Evolutionary conservation across 2,113 vertebrate genomes (phyloP), one percentile per base, ranked within the genome.

Genomic region (Zosterops hypoxanthus): DNA sequence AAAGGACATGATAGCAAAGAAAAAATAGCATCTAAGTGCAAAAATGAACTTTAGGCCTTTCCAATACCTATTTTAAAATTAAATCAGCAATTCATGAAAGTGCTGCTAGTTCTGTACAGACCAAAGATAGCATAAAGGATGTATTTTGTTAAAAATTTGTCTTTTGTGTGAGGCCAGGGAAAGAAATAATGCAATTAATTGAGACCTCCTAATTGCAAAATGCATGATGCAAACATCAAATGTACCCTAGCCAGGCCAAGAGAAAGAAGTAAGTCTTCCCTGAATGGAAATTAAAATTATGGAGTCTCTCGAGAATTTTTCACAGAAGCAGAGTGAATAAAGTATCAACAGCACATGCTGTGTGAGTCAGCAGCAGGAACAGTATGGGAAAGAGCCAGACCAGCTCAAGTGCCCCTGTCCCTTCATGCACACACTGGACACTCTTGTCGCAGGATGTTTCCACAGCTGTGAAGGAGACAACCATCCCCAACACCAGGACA

Each of bases 331-430:
- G 75, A 59, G 71, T 34, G 3, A 66, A 66, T 63, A 53, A 82
- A 61, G 42, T 11, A 16, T 34, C 19, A 65, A 19, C 14, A 42
- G 8, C 5, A 20, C 15, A 8, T 2, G 0, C 18, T 8, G 6
- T 4, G 25, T 3, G 2, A 57, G 31, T 18, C 20, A 78, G 50
- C 2, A 2, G 25, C 28, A 63, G 28, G 10, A 70, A 9, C 4
- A n/a, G 3, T 2, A 2, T 6, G 12, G 4, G 26, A 12, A 72
- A 47, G 11, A 16, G 34, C 49, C 71, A 68, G 12, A 41, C 26
- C 36, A 42, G 9, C 11, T 41, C 21, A 64, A 63, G 14, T 18
- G 20, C 5, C 73, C 23, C 63, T 68, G n/a, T 33, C 33, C 18
- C 23, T 42, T 42, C 24, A 18, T 25, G 33, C 20, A 36, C 14